Conservation (phyloP, 2,797 vertebrate species). For the Enteromius fasciolatus region DNA sequence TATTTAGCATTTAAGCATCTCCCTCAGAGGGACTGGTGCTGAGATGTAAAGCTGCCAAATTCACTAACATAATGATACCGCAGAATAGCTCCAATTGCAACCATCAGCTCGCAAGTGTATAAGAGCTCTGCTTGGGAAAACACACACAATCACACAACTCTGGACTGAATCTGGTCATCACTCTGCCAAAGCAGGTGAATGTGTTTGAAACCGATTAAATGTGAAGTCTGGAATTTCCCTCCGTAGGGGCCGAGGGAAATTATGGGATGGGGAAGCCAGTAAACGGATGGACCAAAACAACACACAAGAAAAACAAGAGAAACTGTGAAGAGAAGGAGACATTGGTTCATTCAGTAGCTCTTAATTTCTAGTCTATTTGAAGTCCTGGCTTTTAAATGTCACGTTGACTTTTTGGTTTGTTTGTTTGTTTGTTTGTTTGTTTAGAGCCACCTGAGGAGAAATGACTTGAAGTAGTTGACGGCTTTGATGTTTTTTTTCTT, state of each 20-base stretch:
- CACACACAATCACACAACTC: conserved; percentile 15
- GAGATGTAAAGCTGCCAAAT: conserved; percentile 34
- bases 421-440: background rate
- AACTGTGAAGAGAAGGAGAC: background rate
- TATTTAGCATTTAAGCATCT: conserved; percentile 34
- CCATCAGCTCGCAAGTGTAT: conserved; percentile 7
- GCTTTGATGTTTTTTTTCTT: too few relatives aligned
- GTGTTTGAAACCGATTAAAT: conserved; percentile 38
- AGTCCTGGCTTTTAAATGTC: background rate
- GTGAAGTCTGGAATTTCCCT: conserved; percentile 54
- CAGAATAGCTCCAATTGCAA: conserved; percentile 12
- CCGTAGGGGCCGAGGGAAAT: conserved; percentile 31
- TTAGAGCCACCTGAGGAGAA: background rate
- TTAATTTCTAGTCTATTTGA: background rate
- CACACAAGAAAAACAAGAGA: conserved; percentile 10
- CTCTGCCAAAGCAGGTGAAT: conserved; percentile 42
- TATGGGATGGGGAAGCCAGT: conserved; percentile 34
- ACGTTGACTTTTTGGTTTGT: background rate
- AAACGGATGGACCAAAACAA: conserved; percentile 37
- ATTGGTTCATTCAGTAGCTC: conserved; percentile 7
- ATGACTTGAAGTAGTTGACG: background rate
- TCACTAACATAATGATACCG: conserved; percentile 25
- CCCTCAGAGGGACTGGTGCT: conserved; percentile 9
- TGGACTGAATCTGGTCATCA: conserved; percentile 29
- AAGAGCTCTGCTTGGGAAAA: conserved; percentile 25